These are phyloP conservation scores for Pseudomyrmex cubaensis DNA, from an alignment of 1,140 invertebrate species.

Conservation along the genomic window DNA sequence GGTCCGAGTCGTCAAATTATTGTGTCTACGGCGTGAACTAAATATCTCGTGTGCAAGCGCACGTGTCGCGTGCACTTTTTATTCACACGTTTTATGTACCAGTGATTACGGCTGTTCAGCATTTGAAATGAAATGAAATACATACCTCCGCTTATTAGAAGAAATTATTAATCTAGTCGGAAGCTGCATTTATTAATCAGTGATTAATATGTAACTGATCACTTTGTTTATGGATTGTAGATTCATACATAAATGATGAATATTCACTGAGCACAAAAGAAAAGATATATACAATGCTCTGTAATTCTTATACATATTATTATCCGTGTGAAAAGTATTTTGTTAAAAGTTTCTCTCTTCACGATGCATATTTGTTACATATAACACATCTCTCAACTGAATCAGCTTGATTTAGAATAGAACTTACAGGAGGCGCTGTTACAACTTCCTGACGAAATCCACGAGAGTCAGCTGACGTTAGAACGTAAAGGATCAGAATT, in stretches of 20 bases:
- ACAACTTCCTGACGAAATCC: not conserved
- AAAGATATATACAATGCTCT: no score
- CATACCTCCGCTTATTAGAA: not conserved
- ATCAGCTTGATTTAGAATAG: conserved; percentile 56
- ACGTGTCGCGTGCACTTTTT: conserved; percentile 35
- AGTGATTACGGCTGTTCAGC: conserved; percentile 2
- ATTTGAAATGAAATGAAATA: not conserved
- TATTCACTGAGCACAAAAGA: no score
- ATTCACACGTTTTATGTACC: conserved; percentile 6
- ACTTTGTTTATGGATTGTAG: no score
- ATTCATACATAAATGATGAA: no score
- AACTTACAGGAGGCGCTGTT: not conserved
- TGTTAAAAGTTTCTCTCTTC: no score
- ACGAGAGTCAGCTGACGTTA: not conserved
- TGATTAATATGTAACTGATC: not conserved
- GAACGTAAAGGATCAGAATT: conserved; percentile 7
- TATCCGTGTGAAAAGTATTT: no score
- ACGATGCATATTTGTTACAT: no score
- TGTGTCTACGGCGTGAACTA: conserved; percentile 49
- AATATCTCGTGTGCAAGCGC: conserved; percentile 47
- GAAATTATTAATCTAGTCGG: no score
- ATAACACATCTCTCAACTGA: not conserved
- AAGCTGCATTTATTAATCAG: not conserved
- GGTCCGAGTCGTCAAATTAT: conserved; percentile 71
- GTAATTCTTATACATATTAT: no score